These are phyloP conservation scores for Eulimnadia texana DNA, from an alignment of 1,140 invertebrate genomes.

Conservation along the genomic window DNA sequence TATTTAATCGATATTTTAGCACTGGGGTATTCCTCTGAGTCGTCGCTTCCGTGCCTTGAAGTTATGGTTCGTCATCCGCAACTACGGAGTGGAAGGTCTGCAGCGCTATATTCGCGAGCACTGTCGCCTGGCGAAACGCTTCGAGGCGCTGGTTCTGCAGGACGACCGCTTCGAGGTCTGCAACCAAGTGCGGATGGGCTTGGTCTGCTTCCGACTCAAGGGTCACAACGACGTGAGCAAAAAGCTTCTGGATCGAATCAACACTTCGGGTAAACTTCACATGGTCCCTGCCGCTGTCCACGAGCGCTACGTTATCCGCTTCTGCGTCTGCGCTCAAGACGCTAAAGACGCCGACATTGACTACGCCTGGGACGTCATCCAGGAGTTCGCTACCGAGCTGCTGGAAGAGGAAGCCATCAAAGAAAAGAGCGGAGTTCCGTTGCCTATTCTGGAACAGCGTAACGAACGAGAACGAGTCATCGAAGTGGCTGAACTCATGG, in stretches of 20 bases:
- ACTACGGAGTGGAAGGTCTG: conserved; percentile 83
- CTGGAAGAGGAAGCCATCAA: conserved; percentile 21
- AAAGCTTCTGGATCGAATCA: conserved; percentile 82
- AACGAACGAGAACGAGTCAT: conserved; percentile 2
- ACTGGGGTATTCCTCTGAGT: conserved; percentile 95
- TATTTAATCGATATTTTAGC: conserved; percentile 34
- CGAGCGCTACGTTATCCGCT: conserved; percentile 82
- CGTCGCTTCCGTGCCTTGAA: conserved; percentile 80
- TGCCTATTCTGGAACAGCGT: conserved; percentile 15
- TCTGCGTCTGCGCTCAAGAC: conserved; percentile 86
- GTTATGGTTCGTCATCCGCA: conserved; percentile 92
- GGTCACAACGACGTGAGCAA: conserved; percentile 84
- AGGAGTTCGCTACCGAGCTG: conserved; percentile 30
- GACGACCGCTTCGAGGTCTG: conserved; percentile 88
- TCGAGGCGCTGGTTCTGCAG: conserved; percentile 65
- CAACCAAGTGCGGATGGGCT: conserved; percentile 76
- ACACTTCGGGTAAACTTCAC: conserved; percentile 89
- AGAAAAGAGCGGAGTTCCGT: conserved; percentile 7
- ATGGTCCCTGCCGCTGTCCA: conserved; percentile 91
- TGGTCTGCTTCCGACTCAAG: conserved; percentile 70
- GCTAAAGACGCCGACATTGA: conserved; percentile 70
- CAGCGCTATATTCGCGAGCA: conserved; percentile 87
- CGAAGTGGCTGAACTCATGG: conserved; percentile 12
- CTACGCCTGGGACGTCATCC: conserved; percentile 38
- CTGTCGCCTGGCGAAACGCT: conserved; percentile 79